Evolutionary conservation across 2,113 vertebrate genomes (phyloP).

Genomic region (Meleagris gallopavo): DNA sequence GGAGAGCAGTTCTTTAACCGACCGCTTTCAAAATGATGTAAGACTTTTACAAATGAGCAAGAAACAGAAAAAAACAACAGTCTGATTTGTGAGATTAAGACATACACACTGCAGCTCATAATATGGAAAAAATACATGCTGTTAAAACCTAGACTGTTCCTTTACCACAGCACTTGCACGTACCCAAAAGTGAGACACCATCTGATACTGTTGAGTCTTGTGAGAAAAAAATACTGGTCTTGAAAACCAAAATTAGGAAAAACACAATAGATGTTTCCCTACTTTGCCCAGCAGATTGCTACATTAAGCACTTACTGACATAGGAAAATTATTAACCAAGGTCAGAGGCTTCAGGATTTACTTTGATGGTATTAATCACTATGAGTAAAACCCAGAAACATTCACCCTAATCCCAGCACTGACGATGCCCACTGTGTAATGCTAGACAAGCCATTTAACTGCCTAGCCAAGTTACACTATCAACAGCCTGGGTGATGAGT

Average conservation of each 20-base stretch:
- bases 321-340: background rate
- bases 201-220: background rate
- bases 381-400: slow-evolving; percentile 3
- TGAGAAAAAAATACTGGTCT: background rate
- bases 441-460: background rate
- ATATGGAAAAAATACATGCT: background rate
- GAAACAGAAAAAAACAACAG: background rate
- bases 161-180: background rate
- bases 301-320: background rate
- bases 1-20: background rate
- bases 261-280: background rate
- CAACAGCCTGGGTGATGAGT: background rate
- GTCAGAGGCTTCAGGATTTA: slow-evolving; percentile 3
- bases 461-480: background rate
- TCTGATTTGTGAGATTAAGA: background rate
- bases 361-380: background rate
- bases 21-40: slow-evolving; percentile 30
- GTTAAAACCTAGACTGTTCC: background rate
- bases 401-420: slow-evolving; percentile 19
- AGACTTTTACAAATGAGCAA: background rate
- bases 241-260: background rate
- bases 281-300: background rate
- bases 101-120: background rate
- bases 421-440: background rate
- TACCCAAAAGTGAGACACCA: background rate